Percentiles rank a stretch among this genome's conserved stretches.
phyloP scores from a whole-genome alignment of 2,113 vertebrate species.

The Tachycineta bicolor region DNA sequence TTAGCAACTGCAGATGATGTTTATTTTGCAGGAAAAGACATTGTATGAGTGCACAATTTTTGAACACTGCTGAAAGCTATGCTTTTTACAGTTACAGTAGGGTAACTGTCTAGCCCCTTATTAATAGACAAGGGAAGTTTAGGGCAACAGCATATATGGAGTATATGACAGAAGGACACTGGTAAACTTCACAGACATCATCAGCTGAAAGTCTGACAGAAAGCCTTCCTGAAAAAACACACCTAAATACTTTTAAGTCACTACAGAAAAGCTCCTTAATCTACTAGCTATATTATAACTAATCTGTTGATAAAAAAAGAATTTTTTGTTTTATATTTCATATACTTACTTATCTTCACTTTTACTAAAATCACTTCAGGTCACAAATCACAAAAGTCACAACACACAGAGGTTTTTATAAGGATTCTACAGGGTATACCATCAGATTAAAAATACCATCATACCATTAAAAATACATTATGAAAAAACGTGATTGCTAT shows the following conservation, averaged over 20 bases:
- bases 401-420: neutral
- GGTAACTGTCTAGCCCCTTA: neutral
- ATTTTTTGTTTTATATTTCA: neutral
- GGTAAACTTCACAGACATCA: neutral
- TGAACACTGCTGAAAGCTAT: neutral
- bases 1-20: neutral
- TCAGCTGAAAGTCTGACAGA: neutral
- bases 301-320: neutral
- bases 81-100: neutral
- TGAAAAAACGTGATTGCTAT: neutral
- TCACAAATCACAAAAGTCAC: neutral
- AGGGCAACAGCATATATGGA: neutral
- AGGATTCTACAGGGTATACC: neutral
- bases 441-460: too few species aligned
- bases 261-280: neutral
- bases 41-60: neutral
- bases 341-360: neutral
- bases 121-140: neutral
- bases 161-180: neutral
- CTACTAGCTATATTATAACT: neutral
- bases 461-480: neutral
- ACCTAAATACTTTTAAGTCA: neutral
- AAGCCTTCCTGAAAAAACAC: neutral
- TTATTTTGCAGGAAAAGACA: neutral
- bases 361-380: neutral